These are phyloP conservation scores for Centroberyx gerrardi DNA, from an alignment of 2,797 vertebrate genomes.

Conservation along the genomic window DNA sequence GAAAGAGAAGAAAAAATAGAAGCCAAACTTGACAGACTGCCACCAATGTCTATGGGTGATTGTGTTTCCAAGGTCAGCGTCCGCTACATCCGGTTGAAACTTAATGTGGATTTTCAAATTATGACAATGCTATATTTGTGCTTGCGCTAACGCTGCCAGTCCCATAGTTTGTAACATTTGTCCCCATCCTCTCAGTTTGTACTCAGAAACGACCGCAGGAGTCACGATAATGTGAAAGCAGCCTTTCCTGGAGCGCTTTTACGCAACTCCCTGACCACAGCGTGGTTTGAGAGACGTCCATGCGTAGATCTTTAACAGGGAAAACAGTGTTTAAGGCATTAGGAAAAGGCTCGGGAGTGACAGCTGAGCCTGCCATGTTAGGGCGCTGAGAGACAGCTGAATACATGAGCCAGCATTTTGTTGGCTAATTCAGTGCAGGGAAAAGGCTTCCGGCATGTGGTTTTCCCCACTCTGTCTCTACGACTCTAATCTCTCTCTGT, in stretches of 20 bases:
- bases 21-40: conserved; percentile 57
- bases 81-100: conserved; percentile 45
- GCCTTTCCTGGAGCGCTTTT: conserved; percentile 73
- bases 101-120: conserved; percentile 45
- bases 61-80: conserved; percentile 53
- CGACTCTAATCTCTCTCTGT: conserved; percentile 73
- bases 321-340: conserved; percentile 88
- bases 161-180: conserved; percentile 51
- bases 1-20: conserved; percentile 45
- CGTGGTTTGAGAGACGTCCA: conserved; percentile 73
- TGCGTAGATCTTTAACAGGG: conserved; percentile 79
- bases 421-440: conserved; percentile 81
- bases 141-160: conserved; percentile 51
- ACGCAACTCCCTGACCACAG: conserved; percentile 77
- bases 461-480: conserved; percentile 82
- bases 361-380: conserved; percentile 82
- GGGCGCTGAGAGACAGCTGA: conserved; percentile 81
- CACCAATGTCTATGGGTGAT: conserved; percentile 42
- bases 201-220: conserved; percentile 72
- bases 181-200: conserved; percentile 71
- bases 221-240: conserved; percentile 75
- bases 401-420: conserved; percentile 84
- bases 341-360: conserved; percentile 82
- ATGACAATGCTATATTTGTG: conserved; percentile 73
- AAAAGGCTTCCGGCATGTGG: conserved; percentile 84